phyloP scores from a whole-genome alignment of 2,113 vertebrate species.

The Myxocyprinus asiaticus region DNA sequence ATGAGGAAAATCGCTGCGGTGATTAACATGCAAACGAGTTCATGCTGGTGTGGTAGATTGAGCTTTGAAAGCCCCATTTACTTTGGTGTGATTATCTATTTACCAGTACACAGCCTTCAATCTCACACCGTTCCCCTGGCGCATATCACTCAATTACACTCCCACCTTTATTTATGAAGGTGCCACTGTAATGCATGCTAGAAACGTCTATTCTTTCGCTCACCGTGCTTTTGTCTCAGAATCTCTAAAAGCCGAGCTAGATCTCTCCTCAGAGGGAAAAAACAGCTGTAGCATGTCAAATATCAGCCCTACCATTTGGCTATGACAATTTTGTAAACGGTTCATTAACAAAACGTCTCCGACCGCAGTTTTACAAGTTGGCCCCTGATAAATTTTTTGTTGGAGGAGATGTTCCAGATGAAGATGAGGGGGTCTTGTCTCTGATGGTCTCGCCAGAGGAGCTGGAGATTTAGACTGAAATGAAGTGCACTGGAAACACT shows the following conservation, averaged over 20 bases:
- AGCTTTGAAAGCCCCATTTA: slow-evolving; percentile 99
- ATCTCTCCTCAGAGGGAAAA: background rate
- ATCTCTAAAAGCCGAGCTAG: background rate
- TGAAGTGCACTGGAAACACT: slow-evolving; percentile 66
- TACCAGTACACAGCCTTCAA: slow-evolving; percentile 99
- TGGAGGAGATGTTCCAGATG: slow-evolving; percentile 26
- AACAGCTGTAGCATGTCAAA: slow-evolving; percentile 46
- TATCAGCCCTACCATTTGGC: slow-evolving; percentile 37
- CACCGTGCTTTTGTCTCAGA: slow-evolving; percentile 62
- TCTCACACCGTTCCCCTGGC: slow-evolving; percentile 91
- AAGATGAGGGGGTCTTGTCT: slow-evolving; percentile 55
- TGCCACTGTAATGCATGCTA: slow-evolving; percentile 35
- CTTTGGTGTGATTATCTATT: slow-evolving; percentile 99
- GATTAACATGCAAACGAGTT: slow-evolving; percentile 99
- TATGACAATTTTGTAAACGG: slow-evolving; percentile 25
- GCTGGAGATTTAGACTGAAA: slow-evolving; percentile 83
- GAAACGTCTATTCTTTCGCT: slow-evolving; percentile 58
- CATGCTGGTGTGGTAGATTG: slow-evolving; percentile 99
- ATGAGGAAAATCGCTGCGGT: slow-evolving; percentile 95
- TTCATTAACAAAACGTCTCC: slow-evolving; percentile 47
- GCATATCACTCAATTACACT: slow-evolving; percentile 79
- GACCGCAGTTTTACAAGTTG: slow-evolving; percentile 50
- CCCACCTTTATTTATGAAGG: slow-evolving; percentile 78
- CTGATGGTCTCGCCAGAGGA: slow-evolving; percentile 49
- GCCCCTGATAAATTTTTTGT: slow-evolving; percentile 43